Conservation (phyloP, 2,888 invertebrate species). For the Cantharis flavilabris region DNA sequence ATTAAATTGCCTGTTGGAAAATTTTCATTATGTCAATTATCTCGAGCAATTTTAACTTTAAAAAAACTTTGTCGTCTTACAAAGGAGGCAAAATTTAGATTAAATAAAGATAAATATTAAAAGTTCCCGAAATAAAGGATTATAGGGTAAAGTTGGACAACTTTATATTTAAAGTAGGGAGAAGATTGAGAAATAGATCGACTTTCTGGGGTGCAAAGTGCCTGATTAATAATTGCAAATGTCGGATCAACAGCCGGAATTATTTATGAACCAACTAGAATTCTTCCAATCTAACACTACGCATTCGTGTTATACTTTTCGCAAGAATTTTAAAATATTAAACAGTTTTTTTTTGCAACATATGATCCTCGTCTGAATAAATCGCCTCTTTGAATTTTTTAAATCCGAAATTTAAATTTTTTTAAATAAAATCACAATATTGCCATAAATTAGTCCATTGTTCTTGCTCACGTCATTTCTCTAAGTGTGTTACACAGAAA, state of each 20-base stretch:
- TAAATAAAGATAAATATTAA: conserved; percentile 3
- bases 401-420: not conserved
- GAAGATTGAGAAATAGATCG: conserved; percentile 9
- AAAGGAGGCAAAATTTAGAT: conserved; percentile 7
- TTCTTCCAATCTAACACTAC: not conserved
- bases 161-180: conserved; percentile 1
- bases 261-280: conserved; percentile 8
- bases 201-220: conserved; percentile 11
- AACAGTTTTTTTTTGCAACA: not conserved
- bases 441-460: not conserved
- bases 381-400: not conserved
- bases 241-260: conserved; percentile 17
- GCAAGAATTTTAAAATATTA: conserved; percentile 7
- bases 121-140: not conserved
- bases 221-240: conserved; percentile 19
- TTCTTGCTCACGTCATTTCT: not conserved
- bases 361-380: not conserved
- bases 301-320: not conserved
- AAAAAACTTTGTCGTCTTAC: conserved; percentile 6
- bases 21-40: conserved; percentile 16
- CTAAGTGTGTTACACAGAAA: not conserved
- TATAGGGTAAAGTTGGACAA: not conserved
- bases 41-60: conserved; percentile 4
- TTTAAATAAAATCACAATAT: not conserved
- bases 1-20: conserved; percentile 16